Percentiles rank a stretch among this genome's conserved stretches.
These are phyloP conservation scores for Botrylloides violaceus DNA, from an alignment of 23 tunicate species.

Conservation along the genomic window DNA sequence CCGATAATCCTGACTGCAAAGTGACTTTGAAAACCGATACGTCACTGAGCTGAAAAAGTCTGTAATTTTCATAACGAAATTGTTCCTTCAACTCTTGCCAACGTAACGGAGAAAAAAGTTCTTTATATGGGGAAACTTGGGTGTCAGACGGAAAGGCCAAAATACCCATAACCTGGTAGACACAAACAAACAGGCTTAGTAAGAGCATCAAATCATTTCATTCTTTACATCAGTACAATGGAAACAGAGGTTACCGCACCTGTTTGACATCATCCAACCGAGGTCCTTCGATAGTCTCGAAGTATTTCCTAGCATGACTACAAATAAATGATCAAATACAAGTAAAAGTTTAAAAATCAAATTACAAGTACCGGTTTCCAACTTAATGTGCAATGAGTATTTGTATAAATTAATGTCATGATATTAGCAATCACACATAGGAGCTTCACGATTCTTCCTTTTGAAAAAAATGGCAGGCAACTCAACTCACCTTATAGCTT, in stretches of 20 bases:
- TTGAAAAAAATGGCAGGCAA: no score
- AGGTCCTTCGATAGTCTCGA: slow-evolving; percentile 40
- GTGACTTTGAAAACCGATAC: slow-evolving; percentile 81
- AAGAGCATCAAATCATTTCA: no score
- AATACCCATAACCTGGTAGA: slow-evolving; percentile 81
- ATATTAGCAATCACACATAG: no score
- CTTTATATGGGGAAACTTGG: slow-evolving; percentile 59
- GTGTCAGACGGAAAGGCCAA: slow-evolving; percentile 64
- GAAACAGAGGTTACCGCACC: no score
- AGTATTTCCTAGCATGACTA: slow-evolving; percentile 82
- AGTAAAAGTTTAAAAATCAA: no score
- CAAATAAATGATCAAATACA: no score
- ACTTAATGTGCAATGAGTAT: no score
- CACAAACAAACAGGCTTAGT: background rate
- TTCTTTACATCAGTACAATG: no score
- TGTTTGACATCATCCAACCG: slow-evolving; percentile 73
- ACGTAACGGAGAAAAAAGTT: slow-evolving; percentile 45
- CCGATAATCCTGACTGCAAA: slow-evolving; percentile 84
- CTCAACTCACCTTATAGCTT: slow-evolving; percentile 76
- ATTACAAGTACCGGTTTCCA: no score
- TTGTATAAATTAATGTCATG: no score
- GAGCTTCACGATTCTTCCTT: no score
- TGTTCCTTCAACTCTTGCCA: slow-evolving; percentile 82
- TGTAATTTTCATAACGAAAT: slow-evolving; percentile 81
- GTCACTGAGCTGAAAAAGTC: slow-evolving; percentile 73